These are phyloP conservation scores for Lepus townsendii DNA, from an alignment of 2,797 vertebrate species.

Conservation along the genomic window DNA sequence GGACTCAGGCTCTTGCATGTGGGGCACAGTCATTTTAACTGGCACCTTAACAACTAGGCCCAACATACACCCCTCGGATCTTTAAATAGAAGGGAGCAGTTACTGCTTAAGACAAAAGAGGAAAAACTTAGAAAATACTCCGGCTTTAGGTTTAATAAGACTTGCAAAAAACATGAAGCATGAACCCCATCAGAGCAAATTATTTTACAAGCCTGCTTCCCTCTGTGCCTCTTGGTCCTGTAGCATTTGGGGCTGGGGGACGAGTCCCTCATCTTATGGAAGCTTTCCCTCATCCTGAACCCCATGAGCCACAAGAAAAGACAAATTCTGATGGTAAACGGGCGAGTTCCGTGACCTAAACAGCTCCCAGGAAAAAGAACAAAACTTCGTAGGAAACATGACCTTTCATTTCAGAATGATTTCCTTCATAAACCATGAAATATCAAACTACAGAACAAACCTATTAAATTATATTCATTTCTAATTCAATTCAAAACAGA, in stretches of 20 bases:
- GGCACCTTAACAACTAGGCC: no score
- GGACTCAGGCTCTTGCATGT: no score
- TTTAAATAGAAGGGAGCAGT: conserved; percentile 4
- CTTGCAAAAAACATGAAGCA: conserved; percentile 22
- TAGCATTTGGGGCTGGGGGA: fast-evolving
- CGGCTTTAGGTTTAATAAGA: not conserved
- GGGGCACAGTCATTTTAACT: no score
- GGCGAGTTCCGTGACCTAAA: not conserved
- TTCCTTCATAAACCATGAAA: conserved; percentile 19
- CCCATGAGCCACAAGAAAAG: not conserved
- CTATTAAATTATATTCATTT: conserved; percentile 44
- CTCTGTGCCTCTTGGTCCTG: not conserved
- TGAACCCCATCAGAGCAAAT: not conserved
- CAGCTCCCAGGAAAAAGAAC: not conserved
- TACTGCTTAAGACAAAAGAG: conserved; percentile 11
- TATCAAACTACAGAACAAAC: not conserved
- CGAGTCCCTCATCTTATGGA: not conserved
- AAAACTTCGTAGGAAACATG: not conserved
- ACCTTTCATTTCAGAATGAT: conserved; percentile 40
- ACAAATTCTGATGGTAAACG: conserved; percentile 9
- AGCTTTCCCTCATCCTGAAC: not conserved
- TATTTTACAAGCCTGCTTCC: not conserved
- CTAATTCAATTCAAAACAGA: conserved; percentile 43
- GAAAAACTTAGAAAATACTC: not conserved
- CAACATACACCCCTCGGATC: not conserved